Conservation (phyloP, 2,888 invertebrate genomes). For the Sycophila texana region DNA sequence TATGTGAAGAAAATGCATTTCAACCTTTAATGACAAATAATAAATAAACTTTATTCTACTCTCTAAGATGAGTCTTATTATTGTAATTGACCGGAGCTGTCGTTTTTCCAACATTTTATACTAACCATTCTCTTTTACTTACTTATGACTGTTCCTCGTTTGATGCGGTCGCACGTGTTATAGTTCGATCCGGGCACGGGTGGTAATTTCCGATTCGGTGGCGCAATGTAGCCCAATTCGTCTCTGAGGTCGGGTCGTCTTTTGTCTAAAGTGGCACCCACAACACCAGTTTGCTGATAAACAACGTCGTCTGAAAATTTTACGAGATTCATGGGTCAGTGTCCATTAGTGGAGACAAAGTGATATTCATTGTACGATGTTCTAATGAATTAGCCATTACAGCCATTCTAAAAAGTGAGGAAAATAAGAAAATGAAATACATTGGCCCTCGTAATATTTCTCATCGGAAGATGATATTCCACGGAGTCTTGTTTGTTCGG, state of each 20-base stretch:
- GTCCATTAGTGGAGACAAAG: neutral
- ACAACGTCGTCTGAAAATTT: conserved; percentile 87
- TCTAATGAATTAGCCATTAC: neutral
- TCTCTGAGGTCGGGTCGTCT: conserved; percentile 89
- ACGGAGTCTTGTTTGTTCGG: conserved; percentile 84
- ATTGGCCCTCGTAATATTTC: conserved; percentile 76
- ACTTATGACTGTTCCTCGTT: conserved; percentile 95
- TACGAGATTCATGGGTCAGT: neutral
- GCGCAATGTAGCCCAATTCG: conserved; percentile 94
- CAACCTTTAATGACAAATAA: too few species aligned
- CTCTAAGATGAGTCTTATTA: too few species aligned
- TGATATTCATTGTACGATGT: neutral
- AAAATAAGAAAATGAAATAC: conserved; percentile 61
- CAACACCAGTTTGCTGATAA: conserved; percentile 89
- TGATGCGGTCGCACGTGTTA: conserved; percentile 95
- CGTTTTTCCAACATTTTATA: too few species aligned
- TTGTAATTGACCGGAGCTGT: too few species aligned
- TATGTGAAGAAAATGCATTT: too few species aligned
- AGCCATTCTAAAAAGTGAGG: neutral
- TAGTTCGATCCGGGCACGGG: conserved; percentile 95
- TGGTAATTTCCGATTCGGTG: conserved; percentile 93
- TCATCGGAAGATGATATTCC: conserved; percentile 79
- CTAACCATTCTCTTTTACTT: conserved; percentile 74
- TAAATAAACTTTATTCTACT: too few species aligned
- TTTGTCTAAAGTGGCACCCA: conserved; percentile 87